Evolutionary conservation across 2,113 vertebrate genomes (phyloP), one percentile per base, ranked within the genome.

Genomic region (Lucifuga dentata): DNA sequence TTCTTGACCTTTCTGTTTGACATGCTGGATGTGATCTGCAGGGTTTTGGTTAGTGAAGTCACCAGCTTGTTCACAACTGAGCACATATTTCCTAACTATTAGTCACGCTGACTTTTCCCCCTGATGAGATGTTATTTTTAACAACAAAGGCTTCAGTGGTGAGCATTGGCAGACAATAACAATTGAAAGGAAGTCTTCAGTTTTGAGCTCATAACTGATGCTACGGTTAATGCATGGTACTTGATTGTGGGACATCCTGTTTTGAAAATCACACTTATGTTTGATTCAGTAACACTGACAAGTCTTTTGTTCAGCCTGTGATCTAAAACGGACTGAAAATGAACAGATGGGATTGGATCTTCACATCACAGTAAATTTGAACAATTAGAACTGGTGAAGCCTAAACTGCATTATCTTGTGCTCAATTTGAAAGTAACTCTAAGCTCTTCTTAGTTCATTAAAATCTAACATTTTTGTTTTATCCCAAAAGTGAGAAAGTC

Each of bases 111-210:
- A 20, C 43, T 70, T 86, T 87, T 64, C 78, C 73, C 63, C 63
- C 73, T 52, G 33, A 55, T 20, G 45, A 66, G 53, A 72, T 78
- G 69, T 73, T 88, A 91, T 91, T 91, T 86, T 88, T 84, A 89
- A 82, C 84, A 86, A 85, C 84, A 88, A 88, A 85, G 74, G 70
- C 51, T 52, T 68, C 67, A 76, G 73, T 77, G 81, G 70, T 50
- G 52, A 87, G 53, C n/a, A 4, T 52, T 39, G 44, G 23, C 29
- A 38, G 72, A 71, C 60, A 43, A 72, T 71, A 90, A 84, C 86
- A 88, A 83, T 71, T 69, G 77, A 46, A 83, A 85, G 90, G 91
- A 92, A 90, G 87, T 76, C 52, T 71, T 83, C 24, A 29, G 62
- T 49, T 62, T 61, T 21, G 35, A 78, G 57, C 58, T 36, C 6